Base-by-base conservation (phyloP, 23 tunicate species). In the Halocynthia roretzi region DNA sequence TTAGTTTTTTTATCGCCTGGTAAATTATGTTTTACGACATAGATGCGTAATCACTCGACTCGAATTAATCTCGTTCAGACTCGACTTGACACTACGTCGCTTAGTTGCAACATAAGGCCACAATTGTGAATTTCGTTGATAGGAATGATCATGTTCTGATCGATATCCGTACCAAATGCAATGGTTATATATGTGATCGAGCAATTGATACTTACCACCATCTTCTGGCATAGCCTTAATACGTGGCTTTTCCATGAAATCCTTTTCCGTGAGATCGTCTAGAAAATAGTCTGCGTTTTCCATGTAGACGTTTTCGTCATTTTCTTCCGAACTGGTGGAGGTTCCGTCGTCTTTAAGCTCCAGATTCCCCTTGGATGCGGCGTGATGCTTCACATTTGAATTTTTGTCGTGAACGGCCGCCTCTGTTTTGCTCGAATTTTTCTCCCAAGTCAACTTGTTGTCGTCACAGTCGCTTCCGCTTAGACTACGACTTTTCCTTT, bases 291-390 rank as follows among this genome's bases (percentile, higher is more conserved):
- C 70, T 20, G 70, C 70, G 19, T 65, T 65, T 65, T 65, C 70
- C 70, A 65, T 10, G 70, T 65, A 65, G 5, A 65, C 70, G 19
- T 65, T 65, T 15, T 65, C 70, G 5, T 65, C 70, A 65, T 65
- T 65, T 65, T 40, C 70, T 65, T 65, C 70, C 19, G 22, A 48
- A 8, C 48, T 65, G 19, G 70, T 20, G 9, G 70, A 65, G 1
- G 70, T 6, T 0, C 48, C 22, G 9, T 40, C 22, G 10, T 9
- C 70, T 8, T 10, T 48, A 15, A 40, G 70, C 31, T 20, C 15
- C 22, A 5, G 48, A 20, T 10, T 15, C 31, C 19, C 19, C 19
- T 65, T 15, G 2, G 10, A 20, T 65, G 22, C 31, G 10, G 22
- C 18, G 10, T 40, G 19, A 65, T 20, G 9, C 31, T 11, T 65